A percentile compares a stretch with the other conserved stretches of the same genome.
These are phyloP conservation scores for Drosophila pegasa DNA, from an alignment of 2,888 invertebrate species.

Conservation along the genomic window DNA sequence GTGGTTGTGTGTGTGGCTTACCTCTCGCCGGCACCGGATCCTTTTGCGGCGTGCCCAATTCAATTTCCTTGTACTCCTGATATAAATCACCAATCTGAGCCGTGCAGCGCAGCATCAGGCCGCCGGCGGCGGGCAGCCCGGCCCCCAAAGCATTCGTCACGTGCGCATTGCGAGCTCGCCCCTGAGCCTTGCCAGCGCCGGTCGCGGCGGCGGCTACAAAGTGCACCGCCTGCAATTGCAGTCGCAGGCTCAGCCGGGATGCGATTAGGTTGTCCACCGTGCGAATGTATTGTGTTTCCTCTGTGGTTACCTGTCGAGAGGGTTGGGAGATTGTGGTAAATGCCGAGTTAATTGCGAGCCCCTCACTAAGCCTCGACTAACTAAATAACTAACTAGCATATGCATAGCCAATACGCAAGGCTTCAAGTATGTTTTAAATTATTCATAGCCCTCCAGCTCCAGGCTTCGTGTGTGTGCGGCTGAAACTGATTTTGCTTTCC, in stretches of 20 bases:
- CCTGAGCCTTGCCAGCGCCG: constrained; percentile 46
- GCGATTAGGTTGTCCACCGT: constrained; percentile 84
- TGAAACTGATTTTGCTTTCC: constrained; percentile 75
- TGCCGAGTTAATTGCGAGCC: constrained; percentile 29
- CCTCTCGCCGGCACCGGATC: constrained; percentile 93
- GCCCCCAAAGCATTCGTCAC: constrained; percentile 60
- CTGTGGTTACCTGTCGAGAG: constrained; percentile 80
- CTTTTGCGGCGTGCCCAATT: constrained; percentile 88
- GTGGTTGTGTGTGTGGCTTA: constrained; percentile 82
- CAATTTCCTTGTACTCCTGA: constrained; percentile 88
- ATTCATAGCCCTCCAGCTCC: constrained; percentile 58
- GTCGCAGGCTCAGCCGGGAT: constrained; percentile 83
- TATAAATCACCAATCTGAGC: constrained; percentile 90
- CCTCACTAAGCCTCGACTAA: constrained; percentile 4
- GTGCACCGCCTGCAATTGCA: constrained; percentile 84
- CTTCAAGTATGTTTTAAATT: constrained; percentile 62
- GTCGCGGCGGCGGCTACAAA: constrained; percentile 73
- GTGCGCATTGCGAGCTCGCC: constrained; percentile 56
- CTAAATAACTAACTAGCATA: constrained; percentile 26
- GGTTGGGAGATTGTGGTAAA: background rate
- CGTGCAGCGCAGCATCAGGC: constrained; percentile 89
- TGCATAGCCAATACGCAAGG: constrained; percentile 34
- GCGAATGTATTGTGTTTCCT: constrained; percentile 84
- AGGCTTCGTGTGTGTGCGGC: constrained; percentile 20
- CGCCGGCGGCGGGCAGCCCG: constrained; percentile 74